A percentile compares a stretch with the other conserved stretches of the same genome.
Evolutionary conservation across 2,888 invertebrate genomes (phyloP).

Genomic region (Colostygia pectinataria): DNA sequence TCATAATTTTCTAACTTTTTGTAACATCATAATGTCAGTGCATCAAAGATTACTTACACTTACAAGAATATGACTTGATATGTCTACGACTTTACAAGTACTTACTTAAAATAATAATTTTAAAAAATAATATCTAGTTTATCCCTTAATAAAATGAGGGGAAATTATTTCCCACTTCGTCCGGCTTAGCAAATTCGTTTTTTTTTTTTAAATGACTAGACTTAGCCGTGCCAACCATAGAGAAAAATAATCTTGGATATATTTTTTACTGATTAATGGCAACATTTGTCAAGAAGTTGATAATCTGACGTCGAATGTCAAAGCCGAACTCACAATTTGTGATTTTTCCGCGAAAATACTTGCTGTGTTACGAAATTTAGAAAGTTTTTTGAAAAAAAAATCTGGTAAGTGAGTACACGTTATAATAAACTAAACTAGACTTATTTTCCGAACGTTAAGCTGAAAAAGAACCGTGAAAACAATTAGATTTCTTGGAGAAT

Average conservation of each 20-base stretch:
- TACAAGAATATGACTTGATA: too few species aligned
- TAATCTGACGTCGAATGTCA: too few species aligned
- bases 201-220: constrained; percentile 3
- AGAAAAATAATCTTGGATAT: constrained; percentile 9
- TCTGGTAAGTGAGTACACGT: constrained; percentile 13
- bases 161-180: constrained; percentile 2
- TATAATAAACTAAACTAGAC: constrained; percentile 11
- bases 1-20: too few species aligned
- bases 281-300: too few species aligned
- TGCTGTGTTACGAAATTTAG: constrained; percentile 6
- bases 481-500: constrained; percentile 20
- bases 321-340: constrained; percentile 10
- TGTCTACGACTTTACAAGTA: too few species aligned
- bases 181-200: constrained; percentile 5
- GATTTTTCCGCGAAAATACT: constrained; percentile 6
- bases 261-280: too few species aligned
- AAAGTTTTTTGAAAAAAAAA: constrained; percentile 18
- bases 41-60: too few species aligned
- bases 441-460: constrained; percentile 16
- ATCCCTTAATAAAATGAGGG: constrained; percentile 17
- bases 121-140: neutral
- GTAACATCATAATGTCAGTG: too few species aligned
- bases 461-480: constrained; percentile 20
- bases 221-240: constrained; percentile 8
- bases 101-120: too few species aligned